phyloP scores from a whole-genome alignment of 2,113 vertebrate species.

The Calidris pugnax region DNA sequence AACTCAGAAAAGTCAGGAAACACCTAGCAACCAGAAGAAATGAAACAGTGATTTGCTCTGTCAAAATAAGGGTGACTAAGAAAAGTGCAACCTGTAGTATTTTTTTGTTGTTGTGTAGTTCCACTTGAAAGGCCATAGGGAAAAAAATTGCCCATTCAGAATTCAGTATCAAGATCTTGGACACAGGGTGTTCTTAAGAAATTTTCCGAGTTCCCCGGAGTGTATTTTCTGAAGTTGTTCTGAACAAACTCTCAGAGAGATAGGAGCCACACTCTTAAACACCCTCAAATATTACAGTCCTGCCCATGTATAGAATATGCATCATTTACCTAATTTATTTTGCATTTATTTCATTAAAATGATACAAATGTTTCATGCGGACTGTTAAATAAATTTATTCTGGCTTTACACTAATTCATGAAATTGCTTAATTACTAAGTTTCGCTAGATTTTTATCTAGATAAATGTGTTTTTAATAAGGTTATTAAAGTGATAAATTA shows the following conservation, averaged over 20 bases:
- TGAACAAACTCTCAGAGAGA: neutral
- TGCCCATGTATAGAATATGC: neutral
- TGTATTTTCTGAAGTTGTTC: neutral
- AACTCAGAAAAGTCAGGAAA: neutral
- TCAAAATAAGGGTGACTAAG: neutral
- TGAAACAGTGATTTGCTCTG: neutral
- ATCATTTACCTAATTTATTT: neutral
- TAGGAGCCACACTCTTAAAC: neutral
- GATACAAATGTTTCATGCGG: accelerated
- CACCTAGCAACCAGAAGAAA: neutral
- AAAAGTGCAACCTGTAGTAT: neutral
- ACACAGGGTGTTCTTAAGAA: neutral
- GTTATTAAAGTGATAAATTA: neutral
- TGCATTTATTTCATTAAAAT: neutral
- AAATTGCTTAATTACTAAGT: neutral
- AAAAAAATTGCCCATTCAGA: neutral
- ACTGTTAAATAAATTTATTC: neutral
- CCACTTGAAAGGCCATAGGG: neutral
- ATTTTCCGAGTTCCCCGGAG: neutral
- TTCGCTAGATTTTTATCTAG: neutral
- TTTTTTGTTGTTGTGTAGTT: neutral
- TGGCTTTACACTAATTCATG: neutral
- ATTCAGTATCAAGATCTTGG: neutral
- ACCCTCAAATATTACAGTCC: neutral
- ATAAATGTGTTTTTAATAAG: neutral